A percentile compares a stretch with the other conserved stretches of the same genome.
Conservation (phyloP, 2,797 vertebrate genomes). For the Sebastolobus alascanus region DNA sequence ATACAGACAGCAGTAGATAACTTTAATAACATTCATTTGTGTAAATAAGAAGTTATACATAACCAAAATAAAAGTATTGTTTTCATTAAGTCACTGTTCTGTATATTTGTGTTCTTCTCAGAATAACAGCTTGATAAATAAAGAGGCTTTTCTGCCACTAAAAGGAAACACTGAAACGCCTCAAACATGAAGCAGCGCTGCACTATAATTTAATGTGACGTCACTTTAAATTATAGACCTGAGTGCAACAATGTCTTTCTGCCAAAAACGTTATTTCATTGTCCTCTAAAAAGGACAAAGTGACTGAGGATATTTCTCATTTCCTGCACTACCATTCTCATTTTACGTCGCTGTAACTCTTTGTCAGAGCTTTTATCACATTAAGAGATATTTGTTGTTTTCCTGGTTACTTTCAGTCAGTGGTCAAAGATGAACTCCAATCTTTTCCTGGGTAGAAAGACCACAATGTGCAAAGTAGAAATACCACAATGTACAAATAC, state of each 20-base stretch:
- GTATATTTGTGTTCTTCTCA: constrained; percentile 15
- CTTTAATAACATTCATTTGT: constrained; percentile 62
- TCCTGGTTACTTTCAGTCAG: neutral
- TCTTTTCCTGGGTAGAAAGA: no score
- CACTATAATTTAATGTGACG: neutral
- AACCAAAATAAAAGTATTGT: constrained; percentile 71
- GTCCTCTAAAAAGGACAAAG: constrained; percentile 19
- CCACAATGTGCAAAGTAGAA: no score
- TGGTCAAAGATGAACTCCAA: neutral
- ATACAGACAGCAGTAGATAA: constrained; percentile 45
- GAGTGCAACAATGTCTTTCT: constrained; percentile 4
- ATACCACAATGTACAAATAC: neutral
- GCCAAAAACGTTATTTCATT: constrained; percentile 14
- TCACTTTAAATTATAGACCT: constrained; percentile 11
- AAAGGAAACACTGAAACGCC: neutral
- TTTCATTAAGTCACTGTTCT: constrained; percentile 63
- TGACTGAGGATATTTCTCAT: neutral
- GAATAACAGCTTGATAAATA: neutral
- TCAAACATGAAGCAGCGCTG: neutral
- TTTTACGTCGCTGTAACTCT: constrained; percentile 18
- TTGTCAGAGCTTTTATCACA: constrained; percentile 20
- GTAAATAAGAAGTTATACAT: constrained; percentile 69
- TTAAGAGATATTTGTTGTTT: neutral
- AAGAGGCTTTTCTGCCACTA: neutral
- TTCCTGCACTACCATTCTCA: neutral